Percentiles rank a stretch among this genome's conserved stretches.
These are phyloP conservation scores for Ennomos fuscantarius DNA, from an alignment of 2,888 invertebrate species.

Conservation along the genomic window DNA sequence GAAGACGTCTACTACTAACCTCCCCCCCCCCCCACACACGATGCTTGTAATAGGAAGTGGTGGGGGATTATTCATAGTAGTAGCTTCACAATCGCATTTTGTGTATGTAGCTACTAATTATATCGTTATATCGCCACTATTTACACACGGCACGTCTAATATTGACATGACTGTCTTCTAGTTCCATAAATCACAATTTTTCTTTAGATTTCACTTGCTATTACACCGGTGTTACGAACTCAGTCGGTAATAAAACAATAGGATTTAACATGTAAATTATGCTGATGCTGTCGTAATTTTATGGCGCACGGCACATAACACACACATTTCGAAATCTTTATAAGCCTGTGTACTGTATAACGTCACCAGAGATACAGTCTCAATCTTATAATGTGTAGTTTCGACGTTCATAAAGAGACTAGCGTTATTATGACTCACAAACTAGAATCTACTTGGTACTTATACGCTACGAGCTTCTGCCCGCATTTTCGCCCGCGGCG, in stretches of 20 bases:
- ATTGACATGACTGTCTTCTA: too few species aligned
- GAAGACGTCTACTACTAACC: too few species aligned
- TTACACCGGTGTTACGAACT: background rate
- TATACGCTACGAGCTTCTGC: too few species aligned
- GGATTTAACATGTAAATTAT: conserved; percentile 9
- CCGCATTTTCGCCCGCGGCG: too few species aligned
- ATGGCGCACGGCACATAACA: conserved; percentile 13
- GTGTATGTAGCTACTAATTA: too few species aligned
- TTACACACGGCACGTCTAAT: too few species aligned
- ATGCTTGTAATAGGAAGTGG: too few species aligned
- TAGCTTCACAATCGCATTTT: too few species aligned
- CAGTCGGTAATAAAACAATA: background rate
- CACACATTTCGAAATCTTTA: conserved; percentile 29
- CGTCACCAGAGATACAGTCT: conserved; percentile 56
- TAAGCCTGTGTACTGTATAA: conserved; percentile 48
- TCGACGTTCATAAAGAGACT: conserved; percentile 7
- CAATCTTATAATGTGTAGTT: conserved; percentile 2
- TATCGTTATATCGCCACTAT: too few species aligned
- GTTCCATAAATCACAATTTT: background rate
- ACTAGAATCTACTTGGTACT: too few species aligned
- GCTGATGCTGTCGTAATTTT: conserved; percentile 7
- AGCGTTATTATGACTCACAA: conserved; percentile 7
- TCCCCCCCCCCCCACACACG: too few species aligned
- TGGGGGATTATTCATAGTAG: too few species aligned
- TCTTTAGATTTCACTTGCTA: background rate